Evolutionary conservation across 2,797 vertebrate genomes (phyloP).

Genomic region (Galago senegalensis): DNA sequence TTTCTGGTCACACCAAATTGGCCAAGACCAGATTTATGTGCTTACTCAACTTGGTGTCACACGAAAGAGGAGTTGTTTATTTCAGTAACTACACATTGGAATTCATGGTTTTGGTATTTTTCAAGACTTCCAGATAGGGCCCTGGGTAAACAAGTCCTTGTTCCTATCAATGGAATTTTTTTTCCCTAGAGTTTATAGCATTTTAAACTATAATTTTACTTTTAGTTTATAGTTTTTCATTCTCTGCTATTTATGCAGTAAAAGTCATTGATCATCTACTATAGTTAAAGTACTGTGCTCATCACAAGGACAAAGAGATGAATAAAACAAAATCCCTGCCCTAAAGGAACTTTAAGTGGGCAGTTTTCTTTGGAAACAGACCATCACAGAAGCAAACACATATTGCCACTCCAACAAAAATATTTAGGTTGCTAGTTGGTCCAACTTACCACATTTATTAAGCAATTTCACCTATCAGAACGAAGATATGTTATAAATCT

Average conservation of each 20-base stretch:
- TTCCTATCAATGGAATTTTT: constrained; percentile 50
- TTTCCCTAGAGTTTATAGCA: constrained; percentile 9
- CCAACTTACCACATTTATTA: constrained; percentile 68
- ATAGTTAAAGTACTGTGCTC: constrained; percentile 57
- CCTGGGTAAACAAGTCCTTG: neutral
- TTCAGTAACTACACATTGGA: constrained; percentile 57
- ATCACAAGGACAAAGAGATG: constrained; percentile 13
- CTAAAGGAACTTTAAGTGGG: constrained; percentile 59
- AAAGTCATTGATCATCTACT: constrained; percentile 68
- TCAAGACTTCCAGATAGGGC: neutral
- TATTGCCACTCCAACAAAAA: constrained; percentile 67
- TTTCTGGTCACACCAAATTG: constrained; percentile 21
- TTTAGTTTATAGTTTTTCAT: constrained; percentile 49
- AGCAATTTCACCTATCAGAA: constrained; percentile 64
- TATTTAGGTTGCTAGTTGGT: constrained; percentile 70
- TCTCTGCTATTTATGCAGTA: constrained; percentile 40
- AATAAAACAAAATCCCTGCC: constrained; percentile 61
- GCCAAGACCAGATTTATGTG: constrained; percentile 2
- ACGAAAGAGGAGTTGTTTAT: constrained; percentile 63
- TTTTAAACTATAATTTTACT: constrained; percentile 42
- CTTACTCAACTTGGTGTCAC: constrained; percentile 32
- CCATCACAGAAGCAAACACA: constrained; percentile 79
- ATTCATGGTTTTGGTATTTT: constrained; percentile 62
- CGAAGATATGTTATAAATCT: constrained; percentile 47
- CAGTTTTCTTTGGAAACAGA: constrained; percentile 81